A percentile compares a stretch with the other conserved stretches of the same genome.
Evolutionary conservation across 2,797 vertebrate genomes (phyloP).

Genomic region (Sebastes minor): DNA sequence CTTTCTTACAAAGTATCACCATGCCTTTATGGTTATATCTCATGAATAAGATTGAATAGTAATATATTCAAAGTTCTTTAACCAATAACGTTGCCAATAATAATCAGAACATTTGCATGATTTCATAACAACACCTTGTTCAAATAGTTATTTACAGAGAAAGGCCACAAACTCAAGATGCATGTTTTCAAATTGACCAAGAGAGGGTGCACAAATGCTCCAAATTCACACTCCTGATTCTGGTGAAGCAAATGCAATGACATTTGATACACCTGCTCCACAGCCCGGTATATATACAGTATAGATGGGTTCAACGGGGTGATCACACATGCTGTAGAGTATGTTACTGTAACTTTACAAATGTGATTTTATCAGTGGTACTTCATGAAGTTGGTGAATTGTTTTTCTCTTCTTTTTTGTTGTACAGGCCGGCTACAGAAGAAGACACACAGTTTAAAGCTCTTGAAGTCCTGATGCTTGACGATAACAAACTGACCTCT

Average conservation of each 20-base stretch:
- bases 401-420: not conserved
- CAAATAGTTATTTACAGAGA: not conserved
- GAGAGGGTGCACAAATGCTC: constrained; percentile 53
- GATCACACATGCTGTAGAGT: not conserved
- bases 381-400: not conserved
- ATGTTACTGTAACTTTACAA: not conserved
- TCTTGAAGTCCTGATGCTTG: constrained; percentile 87
- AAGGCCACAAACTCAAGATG: not conserved
- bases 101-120: not conserved
- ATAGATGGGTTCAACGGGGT: not conserved
- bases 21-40: not conserved
- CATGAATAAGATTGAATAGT: not conserved
- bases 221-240: constrained; percentile 6
- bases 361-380: not conserved
- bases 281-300: not conserved
- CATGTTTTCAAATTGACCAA: constrained; percentile 43
- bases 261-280: constrained; percentile 14
- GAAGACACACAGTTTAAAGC: constrained; percentile 68
- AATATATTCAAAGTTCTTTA: not conserved
- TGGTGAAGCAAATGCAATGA: not conserved
- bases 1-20: not conserved
- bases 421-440: constrained; percentile 28
- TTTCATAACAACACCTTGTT: not conserved
- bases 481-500: constrained; percentile 86
- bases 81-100: not conserved